A percentile compares a stretch with the other conserved stretches of the same genome.
Evolutionary conservation across 92 coral and sea anemone genomes (phyloP).

Genomic region (Meandrina meandrites): DNA sequence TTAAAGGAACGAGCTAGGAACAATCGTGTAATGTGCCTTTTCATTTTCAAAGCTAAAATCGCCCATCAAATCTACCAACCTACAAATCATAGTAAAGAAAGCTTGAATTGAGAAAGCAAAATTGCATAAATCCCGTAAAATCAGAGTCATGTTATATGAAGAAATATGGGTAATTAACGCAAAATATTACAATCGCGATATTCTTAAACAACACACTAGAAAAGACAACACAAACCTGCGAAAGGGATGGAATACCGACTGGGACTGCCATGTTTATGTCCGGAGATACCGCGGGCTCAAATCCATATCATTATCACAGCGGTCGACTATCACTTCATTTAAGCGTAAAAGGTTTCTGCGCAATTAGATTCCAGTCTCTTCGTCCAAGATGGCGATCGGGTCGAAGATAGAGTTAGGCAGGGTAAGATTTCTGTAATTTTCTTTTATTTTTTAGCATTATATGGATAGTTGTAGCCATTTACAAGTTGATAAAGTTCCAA

Average conservation of each 20-base stretch:
- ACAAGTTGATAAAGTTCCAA: neutral
- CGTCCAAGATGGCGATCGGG: constrained; percentile 89
- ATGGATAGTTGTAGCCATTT: neutral
- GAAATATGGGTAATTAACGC: neutral
- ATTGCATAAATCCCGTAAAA: neutral
- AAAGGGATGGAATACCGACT: constrained; percentile 79
- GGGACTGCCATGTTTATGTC: constrained; percentile 92
- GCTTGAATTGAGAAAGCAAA: neutral
- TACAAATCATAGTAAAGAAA: neutral
- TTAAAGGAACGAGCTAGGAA: neutral
- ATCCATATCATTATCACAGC: neutral
- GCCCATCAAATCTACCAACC: neutral
- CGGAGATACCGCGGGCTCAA: constrained; percentile 51
- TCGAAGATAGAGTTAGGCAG: constrained; percentile 96
- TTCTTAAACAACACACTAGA: neutral
- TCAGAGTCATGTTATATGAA: neutral
- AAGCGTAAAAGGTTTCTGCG: constrained; percentile 41
- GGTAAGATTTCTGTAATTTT: constrained; percentile 52
- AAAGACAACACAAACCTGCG: constrained; percentile 72
- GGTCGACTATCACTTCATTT: neutral
- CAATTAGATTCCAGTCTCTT: constrained; percentile 33
- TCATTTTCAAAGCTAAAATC: neutral
- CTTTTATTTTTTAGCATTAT: neutral
- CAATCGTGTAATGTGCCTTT: neutral
- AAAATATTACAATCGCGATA: constrained; percentile 8